These are phyloP conservation scores for Peromyscus polionotus DNA, from an alignment of 2,113 vertebrate genomes.

Conservation along the genomic window DNA sequence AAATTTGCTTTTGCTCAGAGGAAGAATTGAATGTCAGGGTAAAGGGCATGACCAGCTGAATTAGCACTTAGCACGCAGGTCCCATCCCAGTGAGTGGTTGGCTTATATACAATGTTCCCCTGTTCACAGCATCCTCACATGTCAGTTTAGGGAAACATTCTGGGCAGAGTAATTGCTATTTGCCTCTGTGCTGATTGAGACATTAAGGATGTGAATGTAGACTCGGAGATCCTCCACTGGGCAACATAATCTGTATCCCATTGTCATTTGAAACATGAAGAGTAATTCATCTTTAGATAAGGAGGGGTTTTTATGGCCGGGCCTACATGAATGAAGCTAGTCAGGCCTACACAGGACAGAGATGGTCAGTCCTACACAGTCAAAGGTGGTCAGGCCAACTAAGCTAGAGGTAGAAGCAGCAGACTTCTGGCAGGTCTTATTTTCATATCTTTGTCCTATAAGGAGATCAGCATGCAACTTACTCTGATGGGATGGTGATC, in stretches of 20 bases:
- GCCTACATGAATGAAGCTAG: neutral
- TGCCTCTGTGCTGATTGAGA: neutral
- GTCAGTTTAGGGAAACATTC: neutral
- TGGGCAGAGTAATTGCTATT: neutral
- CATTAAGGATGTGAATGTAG: neutral
- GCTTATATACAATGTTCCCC: neutral
- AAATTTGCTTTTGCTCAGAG: neutral
- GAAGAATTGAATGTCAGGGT: neutral
- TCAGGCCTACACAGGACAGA: neutral
- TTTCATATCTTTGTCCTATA: neutral
- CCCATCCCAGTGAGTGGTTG: too few relatives aligned
- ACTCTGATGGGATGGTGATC: neutral
- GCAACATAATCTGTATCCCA: neutral
- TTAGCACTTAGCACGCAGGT: neutral
- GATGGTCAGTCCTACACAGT: neutral
- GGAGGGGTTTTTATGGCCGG: neutral
- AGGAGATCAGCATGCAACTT: neutral
- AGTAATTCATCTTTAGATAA: neutral
- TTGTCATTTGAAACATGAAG: neutral
- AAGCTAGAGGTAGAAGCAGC: neutral
- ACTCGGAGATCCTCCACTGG: neutral
- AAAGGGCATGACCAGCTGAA: neutral
- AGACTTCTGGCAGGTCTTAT: neutral
- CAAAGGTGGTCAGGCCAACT: neutral
- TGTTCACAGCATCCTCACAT: neutral